Base-by-base conservation (phyloP, 2,888 invertebrate species). In the Clitarchus hookeri region DNA sequence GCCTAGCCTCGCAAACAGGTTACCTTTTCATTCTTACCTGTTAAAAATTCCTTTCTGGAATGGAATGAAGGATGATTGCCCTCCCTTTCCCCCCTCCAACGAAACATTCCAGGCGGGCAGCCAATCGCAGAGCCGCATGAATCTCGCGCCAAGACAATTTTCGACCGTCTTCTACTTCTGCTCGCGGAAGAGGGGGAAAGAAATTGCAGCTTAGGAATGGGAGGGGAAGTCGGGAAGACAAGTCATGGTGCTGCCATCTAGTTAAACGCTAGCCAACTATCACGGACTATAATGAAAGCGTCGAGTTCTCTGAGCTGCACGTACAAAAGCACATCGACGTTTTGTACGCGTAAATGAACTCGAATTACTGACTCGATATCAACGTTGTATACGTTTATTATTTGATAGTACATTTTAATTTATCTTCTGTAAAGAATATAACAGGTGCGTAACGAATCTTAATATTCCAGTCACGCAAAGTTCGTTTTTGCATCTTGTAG, bases 21-120 rank as follows among this genome's bases (percentile, higher is more conserved):
- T 82, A 82, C 82, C 82, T 82, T 82, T 36, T 82, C 82, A 36
- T 82, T 82, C 82, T 82, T 82, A 82, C 82, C 82, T 82, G 82
- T 82, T 82, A 44, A 82, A 82, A 82, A 82, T 82, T 82, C 82
- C 82, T 82, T 82, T 82, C 82, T 82, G 82, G 82, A 82, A 82
- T 82, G 82, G 82, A 82, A 82, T 82, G 82, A 82, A 82, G 82
- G 44, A 82, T 82, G 27, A 82, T 82, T 82, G 44, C 82, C 82
- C 82, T 82, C 82, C 82, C 82, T 44, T 82, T 27, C 82, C 82
- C 27, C 36, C 82, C 27, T 82, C 36, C 82, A 23, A 12, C 23
- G 36, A 4, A 23, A 27, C 82, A 82, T 82, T 82, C 82, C 82
- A 26, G n/a, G 25, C 82, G 82, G 25, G 23, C 16, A 36, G 44